phyloP scores from a whole-genome alignment of 2,888 invertebrate genomes.

The Cheilosia vernalis region DNA sequence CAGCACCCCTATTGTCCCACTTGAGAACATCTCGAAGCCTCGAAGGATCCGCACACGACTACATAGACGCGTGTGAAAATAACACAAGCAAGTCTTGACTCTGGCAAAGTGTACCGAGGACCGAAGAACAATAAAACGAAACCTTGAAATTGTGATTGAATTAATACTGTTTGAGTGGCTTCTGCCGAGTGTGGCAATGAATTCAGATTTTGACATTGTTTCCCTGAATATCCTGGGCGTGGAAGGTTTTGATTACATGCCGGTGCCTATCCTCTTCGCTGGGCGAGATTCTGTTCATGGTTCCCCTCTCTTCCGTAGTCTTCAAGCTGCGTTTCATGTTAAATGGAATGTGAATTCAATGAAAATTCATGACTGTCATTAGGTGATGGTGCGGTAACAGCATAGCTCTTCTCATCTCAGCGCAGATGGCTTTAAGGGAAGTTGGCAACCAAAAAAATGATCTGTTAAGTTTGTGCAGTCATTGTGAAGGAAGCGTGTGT shows the following conservation, averaged over 20 bases:
- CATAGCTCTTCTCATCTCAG: neutral
- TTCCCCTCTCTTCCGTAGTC: neutral
- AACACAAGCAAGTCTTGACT: neutral
- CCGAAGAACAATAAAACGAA: constrained; percentile 43
- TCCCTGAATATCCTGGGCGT: constrained; percentile 18
- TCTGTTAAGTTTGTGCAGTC: constrained; percentile 32
- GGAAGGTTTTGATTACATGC: constrained; percentile 25
- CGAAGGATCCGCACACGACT: constrained; percentile 16
- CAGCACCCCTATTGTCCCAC: neutral
- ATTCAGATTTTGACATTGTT: constrained; percentile 6
- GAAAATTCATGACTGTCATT: constrained; percentile 48
- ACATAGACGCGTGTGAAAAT: constrained; percentile 29
- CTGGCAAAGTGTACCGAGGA: neutral
- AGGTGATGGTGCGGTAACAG: constrained; percentile 6
- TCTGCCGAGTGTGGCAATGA: neutral
- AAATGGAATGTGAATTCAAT: constrained; percentile 69
- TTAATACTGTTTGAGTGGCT: constrained; percentile 44
- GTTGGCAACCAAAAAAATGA: neutral
- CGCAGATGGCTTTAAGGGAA: constrained; percentile 9
- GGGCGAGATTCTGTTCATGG: constrained; percentile 3
- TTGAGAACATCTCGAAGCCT: constrained; percentile 26
- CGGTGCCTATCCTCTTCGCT: neutral
- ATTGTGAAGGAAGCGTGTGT: constrained; percentile 17
- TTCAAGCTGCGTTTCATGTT: constrained; percentile 18
- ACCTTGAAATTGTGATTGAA: constrained; percentile 62